Evolutionary conservation across 92 coral and sea anemone species (phyloP).

Genomic region (Pocillopora grandis): DNA sequence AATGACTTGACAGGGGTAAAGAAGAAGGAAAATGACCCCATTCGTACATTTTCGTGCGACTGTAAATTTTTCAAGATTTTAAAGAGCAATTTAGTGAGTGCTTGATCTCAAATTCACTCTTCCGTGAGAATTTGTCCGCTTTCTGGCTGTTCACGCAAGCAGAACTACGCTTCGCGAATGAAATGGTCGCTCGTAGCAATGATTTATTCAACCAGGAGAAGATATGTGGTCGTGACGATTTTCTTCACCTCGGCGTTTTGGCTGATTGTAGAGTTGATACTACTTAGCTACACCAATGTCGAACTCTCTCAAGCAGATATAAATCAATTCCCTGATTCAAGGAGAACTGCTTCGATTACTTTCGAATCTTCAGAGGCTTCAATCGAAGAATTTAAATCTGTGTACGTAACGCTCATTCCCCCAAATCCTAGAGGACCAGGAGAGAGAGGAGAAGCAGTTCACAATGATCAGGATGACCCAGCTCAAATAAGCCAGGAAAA

Average conservation of each 20-base stretch:
- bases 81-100: constrained; percentile 1
- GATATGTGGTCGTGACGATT: constrained; percentile 73
- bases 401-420: constrained; percentile 66
- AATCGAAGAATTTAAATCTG: constrained; percentile 60
- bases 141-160: neutral
- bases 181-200: constrained; percentile 27
- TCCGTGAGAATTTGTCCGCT: neutral
- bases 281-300: constrained; percentile 67
- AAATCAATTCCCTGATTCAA: constrained; percentile 15
- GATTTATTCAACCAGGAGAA: constrained; percentile 63
- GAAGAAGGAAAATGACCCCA: neutral
- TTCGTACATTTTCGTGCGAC: neutral
- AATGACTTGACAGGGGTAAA: neutral
- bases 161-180: constrained; percentile 11
- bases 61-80: constrained; percentile 15
- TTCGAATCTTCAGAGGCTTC: constrained; percentile 23
- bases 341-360: constrained; percentile 5
- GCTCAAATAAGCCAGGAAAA: constrained; percentile 59
- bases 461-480: constrained; percentile 41
- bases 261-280: constrained; percentile 67
- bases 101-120: neutral
- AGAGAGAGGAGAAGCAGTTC: constrained; percentile 67
- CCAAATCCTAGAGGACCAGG: constrained; percentile 59
- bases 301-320: constrained; percentile 35
- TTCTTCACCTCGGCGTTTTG: constrained; percentile 81